Evolutionary conservation across 1,140 invertebrate genomes (phyloP).

Genomic region (Zeugodacus cucurbitae): DNA sequence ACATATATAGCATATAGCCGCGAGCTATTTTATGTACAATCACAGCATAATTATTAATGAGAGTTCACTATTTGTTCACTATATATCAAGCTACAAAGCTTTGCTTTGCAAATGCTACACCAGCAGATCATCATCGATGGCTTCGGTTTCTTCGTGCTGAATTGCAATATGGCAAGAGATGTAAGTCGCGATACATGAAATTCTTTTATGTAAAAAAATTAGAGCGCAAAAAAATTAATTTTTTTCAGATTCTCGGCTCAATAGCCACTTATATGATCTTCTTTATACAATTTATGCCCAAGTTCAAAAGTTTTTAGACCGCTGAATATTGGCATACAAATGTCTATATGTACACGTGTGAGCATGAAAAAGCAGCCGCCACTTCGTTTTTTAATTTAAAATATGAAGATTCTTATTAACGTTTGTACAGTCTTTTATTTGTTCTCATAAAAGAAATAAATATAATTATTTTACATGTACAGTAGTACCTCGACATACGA

Average conservation of each 20-base stretch:
- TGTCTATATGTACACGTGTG: too few relatives aligned
- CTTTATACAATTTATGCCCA: constrained; percentile 46
- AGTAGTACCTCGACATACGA: not conserved
- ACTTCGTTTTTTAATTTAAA: too few relatives aligned
- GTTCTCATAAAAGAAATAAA: too few relatives aligned
- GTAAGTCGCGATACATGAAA: constrained; percentile 24
- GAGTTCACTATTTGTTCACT: not conserved
- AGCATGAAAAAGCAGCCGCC: too few relatives aligned
- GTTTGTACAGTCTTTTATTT: too few relatives aligned
- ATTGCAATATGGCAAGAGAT: constrained; percentile 39
- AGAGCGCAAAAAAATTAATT: not conserved
- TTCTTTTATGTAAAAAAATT: not conserved
- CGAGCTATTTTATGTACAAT: not conserved
- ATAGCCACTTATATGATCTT: constrained; percentile 46
- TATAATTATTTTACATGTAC: too few relatives aligned
- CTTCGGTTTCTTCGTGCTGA: constrained; percentile 41
- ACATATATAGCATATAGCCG: not conserved
- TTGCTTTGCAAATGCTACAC: constrained; percentile 41
- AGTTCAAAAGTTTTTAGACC: constrained; percentile 42
- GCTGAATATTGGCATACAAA: too few relatives aligned
- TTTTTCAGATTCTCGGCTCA: constrained; percentile 42
- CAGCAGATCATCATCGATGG: constrained; percentile 43
- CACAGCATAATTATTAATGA: not conserved
- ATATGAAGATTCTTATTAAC: too few relatives aligned
- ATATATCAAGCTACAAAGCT: constrained; percentile 42